Conservation (phyloP, 2,888 invertebrate species). For the Limnephilus rhombicus region DNA sequence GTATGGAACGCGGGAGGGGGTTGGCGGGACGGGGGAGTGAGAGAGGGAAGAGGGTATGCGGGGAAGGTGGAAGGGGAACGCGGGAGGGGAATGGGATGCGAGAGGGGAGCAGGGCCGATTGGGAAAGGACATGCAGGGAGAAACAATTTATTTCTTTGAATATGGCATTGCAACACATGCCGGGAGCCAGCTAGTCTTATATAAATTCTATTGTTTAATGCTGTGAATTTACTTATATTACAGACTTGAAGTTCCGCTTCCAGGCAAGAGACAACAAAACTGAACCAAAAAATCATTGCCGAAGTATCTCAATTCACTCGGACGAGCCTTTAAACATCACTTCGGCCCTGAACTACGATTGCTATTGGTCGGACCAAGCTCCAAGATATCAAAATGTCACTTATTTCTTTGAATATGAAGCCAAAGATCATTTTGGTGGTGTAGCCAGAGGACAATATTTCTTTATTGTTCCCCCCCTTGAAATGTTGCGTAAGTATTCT, state of each 20-base stretch:
- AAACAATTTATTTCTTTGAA: too few species aligned
- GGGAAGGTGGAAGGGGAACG: too few species aligned
- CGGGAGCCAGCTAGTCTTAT: neutral
- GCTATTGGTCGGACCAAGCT: slow-evolving; percentile 62
- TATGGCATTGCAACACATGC: too few species aligned
- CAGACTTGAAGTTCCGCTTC: slow-evolving; percentile 61
- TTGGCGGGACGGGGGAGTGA: too few species aligned
- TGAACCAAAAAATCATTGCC: slow-evolving; percentile 62
- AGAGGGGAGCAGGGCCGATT: too few species aligned
- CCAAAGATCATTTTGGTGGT: slow-evolving; percentile 18
- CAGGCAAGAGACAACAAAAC: slow-evolving; percentile 32
- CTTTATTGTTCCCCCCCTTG: slow-evolving; percentile 60
- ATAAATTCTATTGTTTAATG: neutral
- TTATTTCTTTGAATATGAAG: slow-evolving; percentile 60
- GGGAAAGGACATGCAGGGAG: too few species aligned
- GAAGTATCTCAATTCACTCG: slow-evolving; percentile 51
- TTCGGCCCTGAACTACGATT: slow-evolving; percentile 56
- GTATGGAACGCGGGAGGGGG: too few species aligned
- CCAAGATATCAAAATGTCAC: slow-evolving; percentile 59
- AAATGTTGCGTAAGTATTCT: slow-evolving; percentile 47
- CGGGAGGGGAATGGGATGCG: too few species aligned
- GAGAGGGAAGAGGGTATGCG: too few species aligned
- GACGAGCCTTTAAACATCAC: slow-evolving; percentile 19
- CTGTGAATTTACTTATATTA: slow-evolving; percentile 8
- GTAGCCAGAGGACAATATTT: slow-evolving; percentile 55